Base-by-base conservation (phyloP, 92 coral and sea anemone genomes). In the Siderastrea radians region DNA sequence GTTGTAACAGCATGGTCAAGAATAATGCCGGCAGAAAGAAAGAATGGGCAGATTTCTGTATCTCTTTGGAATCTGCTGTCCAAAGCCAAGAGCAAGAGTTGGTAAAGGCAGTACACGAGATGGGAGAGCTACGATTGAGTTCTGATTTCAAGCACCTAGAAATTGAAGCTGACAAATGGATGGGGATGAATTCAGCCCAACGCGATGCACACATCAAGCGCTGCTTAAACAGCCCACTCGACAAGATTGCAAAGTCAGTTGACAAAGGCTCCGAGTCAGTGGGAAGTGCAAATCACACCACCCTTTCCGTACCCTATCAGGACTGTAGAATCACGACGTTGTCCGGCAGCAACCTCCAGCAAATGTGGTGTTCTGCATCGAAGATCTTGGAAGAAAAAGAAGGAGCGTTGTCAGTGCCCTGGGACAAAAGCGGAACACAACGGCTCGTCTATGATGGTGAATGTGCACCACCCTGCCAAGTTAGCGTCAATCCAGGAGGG, bases 1-100 rank as follows among this genome's bases (percentile, higher is more conserved):
- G 89, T 55, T 63, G 68, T 58, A 77, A 77, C 66, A 58, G 89
- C 77, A 75, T 84, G 52, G 72, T 84, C 1, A 89, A 89, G 48
- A 61, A 46, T 55, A 67, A 75, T 83, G 88, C 88, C 2, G 71
- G 89, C 5, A 79, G 66, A 68, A 89, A 89, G 77, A 89, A 74
- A 83, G 84, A 83, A 54, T 89, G 92, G 89, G 81, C 92, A 16
- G 92, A 89, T 46, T 89, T 89, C 84, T 89, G 92, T 67, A 54
- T 49, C 3, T 75, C 89, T 19, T 45, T 76, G 9, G 84, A 89
- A 77, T 72, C 80, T 11, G 63, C 92, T 46, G 84, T 55, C 14
- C 69, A 70, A 82, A 72, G 55, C 84, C 92, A 89, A 46, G 84
- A 75, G 57, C 12, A 60, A 63, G 92, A 89, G 79, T 65, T 83